Evolutionary conservation across 2,113 vertebrate genomes (phyloP).

Genomic region (Calyptomena viridis): DNA sequence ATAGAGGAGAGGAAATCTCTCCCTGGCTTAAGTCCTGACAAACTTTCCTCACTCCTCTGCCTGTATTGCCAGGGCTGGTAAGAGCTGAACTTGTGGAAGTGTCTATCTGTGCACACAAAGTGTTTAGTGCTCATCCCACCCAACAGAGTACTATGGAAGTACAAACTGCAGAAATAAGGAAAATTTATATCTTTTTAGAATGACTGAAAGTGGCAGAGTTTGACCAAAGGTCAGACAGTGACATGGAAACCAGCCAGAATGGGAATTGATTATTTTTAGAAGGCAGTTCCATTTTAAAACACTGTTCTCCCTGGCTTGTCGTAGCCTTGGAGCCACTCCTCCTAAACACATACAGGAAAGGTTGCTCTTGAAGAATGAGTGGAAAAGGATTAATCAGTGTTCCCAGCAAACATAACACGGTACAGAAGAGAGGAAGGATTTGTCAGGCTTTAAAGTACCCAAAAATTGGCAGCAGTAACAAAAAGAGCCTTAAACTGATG

Average conservation of each 20-base stretch:
- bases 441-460: conserved; percentile 14
- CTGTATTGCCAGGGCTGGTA: neutral
- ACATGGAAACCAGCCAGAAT: neutral
- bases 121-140: neutral
- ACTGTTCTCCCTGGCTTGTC: neutral
- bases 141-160: neutral
- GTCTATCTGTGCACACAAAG: neutral
- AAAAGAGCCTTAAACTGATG: conserved; percentile 16
- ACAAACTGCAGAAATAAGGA: neutral
- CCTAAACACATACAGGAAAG: neutral
- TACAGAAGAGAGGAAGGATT: conserved; percentile 11
- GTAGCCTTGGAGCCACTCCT: neutral
- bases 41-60: neutral
- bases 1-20: neutral
- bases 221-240: neutral
- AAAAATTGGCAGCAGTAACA: conserved; percentile 38
- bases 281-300: neutral
- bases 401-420: neutral
- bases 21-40: neutral
- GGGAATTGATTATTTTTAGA: neutral
- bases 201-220: neutral
- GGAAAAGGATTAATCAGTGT: neutral
- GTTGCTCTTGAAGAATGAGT: neutral
- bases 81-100: neutral
- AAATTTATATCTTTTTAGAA: neutral